phyloP scores from a whole-genome alignment of 1,140 invertebrate species.

The Leptinotarsa defecta region DNA sequence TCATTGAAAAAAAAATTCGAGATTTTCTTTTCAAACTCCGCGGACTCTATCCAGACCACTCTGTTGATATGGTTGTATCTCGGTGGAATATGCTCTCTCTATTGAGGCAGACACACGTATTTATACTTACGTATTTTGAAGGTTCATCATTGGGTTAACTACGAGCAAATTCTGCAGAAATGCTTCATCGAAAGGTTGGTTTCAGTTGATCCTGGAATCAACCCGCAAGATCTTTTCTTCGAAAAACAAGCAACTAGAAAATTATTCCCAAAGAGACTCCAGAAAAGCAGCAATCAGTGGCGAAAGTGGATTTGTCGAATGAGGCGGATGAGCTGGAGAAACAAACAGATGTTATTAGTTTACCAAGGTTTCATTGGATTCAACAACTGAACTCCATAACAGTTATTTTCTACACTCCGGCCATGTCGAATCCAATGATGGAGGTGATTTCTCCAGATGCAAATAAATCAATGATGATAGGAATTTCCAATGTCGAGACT shows the following conservation, averaged over 20 bases:
- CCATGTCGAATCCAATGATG: slow-evolving; percentile 59
- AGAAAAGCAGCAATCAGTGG: not conserved
- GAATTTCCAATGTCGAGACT: slow-evolving; percentile 37
- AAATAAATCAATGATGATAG: slow-evolving; percentile 34
- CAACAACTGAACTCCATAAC: slow-evolving; percentile 67
- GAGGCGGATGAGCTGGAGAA: not conserved
- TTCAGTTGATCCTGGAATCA: slow-evolving; percentile 57
- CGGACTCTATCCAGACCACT: too few species aligned
- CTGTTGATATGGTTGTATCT: too few species aligned
- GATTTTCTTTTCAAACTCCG: too few species aligned
- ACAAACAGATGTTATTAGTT: not conserved
- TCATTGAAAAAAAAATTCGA: too few species aligned
- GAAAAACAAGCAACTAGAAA: slow-evolving; percentile 30
- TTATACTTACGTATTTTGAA: slow-evolving; percentile 48
- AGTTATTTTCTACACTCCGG: slow-evolving; percentile 67
- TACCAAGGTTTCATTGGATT: slow-evolving; percentile 70
- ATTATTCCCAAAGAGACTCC: not conserved
- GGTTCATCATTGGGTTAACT: slow-evolving; percentile 96
- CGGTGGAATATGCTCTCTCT: too few species aligned
- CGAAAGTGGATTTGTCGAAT: not conserved
- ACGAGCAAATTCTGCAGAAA: slow-evolving; percentile 88
- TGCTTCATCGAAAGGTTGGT: slow-evolving; percentile 80
- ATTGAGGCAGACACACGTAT: too few species aligned
- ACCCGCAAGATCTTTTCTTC: slow-evolving; percentile 56
- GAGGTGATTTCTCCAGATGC: slow-evolving; percentile 40